phyloP scores from a whole-genome alignment of 2,797 vertebrate genomes.

The Siniperca obscura region DNA sequence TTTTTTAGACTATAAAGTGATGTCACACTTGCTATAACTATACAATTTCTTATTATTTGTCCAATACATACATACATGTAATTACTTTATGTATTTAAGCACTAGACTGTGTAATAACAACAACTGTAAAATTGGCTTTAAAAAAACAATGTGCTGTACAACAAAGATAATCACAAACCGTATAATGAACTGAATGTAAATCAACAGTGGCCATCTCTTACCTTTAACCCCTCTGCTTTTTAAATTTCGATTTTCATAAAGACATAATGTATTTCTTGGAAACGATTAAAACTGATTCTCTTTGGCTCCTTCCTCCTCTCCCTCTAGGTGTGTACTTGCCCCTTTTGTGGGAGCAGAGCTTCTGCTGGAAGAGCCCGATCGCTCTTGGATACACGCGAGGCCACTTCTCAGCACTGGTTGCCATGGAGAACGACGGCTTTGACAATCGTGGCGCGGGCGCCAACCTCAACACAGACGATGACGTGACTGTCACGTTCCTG shows the following conservation, averaged over 20 bases:
- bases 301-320: too few relatives aligned
- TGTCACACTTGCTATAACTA: not conserved
- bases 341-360: slow-evolving; percentile 98
- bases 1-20: not conserved
- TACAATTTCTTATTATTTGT: not conserved
- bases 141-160: not conserved
- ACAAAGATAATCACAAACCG: not conserved
- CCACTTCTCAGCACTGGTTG: slow-evolving; percentile 98
- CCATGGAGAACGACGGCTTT: slow-evolving; percentile 98
- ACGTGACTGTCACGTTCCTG: slow-evolving; percentile 95
- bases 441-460: slow-evolving; percentile 98
- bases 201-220: not conserved
- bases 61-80: not conserved
- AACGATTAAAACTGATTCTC: not conserved
- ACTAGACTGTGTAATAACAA: not conserved
- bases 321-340: slow-evolving; percentile 94
- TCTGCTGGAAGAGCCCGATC: slow-evolving; percentile 99
- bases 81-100: not conserved
- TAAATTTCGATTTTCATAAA: not conserved
- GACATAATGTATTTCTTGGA: not conserved
- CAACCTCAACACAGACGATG: slow-evolving; percentile 97
- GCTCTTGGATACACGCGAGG: slow-evolving; percentile 98
- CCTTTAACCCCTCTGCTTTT: not conserved
- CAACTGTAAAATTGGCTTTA: not conserved
- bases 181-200: not conserved